Base-by-base conservation (phyloP, 2,113 vertebrate species). In the Fulmarus glacialis region DNA sequence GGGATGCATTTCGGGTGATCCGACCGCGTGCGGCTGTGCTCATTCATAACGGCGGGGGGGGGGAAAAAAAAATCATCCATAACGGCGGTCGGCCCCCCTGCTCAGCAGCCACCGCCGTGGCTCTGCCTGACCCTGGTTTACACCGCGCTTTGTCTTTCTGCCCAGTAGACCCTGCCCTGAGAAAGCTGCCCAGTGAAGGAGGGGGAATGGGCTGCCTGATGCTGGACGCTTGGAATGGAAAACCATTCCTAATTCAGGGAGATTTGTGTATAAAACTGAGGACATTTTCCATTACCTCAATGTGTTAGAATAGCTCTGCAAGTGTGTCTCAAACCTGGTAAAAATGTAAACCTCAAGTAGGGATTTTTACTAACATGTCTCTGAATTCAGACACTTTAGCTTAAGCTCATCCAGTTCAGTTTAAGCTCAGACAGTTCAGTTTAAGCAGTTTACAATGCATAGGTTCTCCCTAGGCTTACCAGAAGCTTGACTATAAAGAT, bases 11-110 rank as follows among this genome's bases (percentile, higher is more conserved):
- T 81, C 2, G 77, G 30, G 40, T 48, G 77, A 64, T 17, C 2
- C 0, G 5, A 23, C 59, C 3, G 7, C 0, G 0, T 34, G 45
- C 0, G 0, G 67, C 53, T 68, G 62, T 27, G 71, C 63, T 68
- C 71, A 43, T 68, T 83, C 72, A 14, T 29, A 63, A 2, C 0
- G 0, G 0, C 2, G 3, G 56, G 53, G n/a, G n/a, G n/a, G n/a
- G n/a, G n/a, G n/a, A n/a, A n/a, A n/a, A n/a, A n/a, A n/a, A n/a
- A n/a, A n/a, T n/a, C n/a, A n/a, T n/a, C n/a, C n/a, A n/a, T n/a
- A n/a, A n/a, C n/a, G n/a, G n/a, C n/a, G n/a, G n/a, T n/a, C n/a
- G n/a, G n/a, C n/a, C n/a, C n/a, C n/a, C 58, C 55, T 5, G 20
- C 74, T 34, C 50, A 24, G 24, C 1, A 2, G 47, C 53, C 2